Conservation (phyloP, 2,797 vertebrate genomes). For the Salmo trutta region DNA sequence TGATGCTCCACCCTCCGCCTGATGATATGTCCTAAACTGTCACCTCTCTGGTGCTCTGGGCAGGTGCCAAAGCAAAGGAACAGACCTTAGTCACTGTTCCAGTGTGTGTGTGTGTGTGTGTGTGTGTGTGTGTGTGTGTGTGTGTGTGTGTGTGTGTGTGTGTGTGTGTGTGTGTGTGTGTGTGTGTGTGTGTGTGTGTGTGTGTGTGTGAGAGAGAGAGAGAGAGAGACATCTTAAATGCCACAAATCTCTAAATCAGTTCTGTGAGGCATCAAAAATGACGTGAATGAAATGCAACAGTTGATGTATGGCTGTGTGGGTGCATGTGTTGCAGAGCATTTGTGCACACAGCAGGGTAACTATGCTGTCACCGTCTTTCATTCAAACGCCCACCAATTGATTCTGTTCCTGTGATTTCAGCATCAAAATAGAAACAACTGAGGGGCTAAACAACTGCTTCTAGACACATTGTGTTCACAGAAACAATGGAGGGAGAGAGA, state of each 20-base stretch:
- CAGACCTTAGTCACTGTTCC: no score
- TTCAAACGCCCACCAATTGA: slow-evolving; percentile 72
- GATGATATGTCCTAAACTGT: not conserved
- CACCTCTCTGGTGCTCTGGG: not conserved
- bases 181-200: no score
- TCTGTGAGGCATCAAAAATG: slow-evolving; percentile 2
- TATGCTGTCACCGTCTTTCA: slow-evolving; percentile 60
- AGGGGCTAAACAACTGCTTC: slow-evolving; percentile 66
- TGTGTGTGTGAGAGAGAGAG: not conserved
- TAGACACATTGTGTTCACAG: slow-evolving; percentile 45
- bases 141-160: no score
- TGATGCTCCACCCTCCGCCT: slow-evolving; percentile 1
- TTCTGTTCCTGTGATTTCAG: slow-evolving; percentile 72
- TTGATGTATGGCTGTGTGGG: slow-evolving; percentile 16
- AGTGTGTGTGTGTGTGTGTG: no score
- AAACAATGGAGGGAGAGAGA: slow-evolving; percentile 33
- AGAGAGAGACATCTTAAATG: not conserved
- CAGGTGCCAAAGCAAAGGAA: no score
- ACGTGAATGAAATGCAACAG: not conserved
- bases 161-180: no score
- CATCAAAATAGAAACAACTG: slow-evolving; percentile 69
- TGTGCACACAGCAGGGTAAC: slow-evolving; percentile 67
- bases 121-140: no score
- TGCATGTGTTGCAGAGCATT: slow-evolving; percentile 44
- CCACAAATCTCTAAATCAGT: not conserved